phyloP scores from a whole-genome alignment of 2,888 invertebrate species.

The Heliconius ethilla region DNA sequence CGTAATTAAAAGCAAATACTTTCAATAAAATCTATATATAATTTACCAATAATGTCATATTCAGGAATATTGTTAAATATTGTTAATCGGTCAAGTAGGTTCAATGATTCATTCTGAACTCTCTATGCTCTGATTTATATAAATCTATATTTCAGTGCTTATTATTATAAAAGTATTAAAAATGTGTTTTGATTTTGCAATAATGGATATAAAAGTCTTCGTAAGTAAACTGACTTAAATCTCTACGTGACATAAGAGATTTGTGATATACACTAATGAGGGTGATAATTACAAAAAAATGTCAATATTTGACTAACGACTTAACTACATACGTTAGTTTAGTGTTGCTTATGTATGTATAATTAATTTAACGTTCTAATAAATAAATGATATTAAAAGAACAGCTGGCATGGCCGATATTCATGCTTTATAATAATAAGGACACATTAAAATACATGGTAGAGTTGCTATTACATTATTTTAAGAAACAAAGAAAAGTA shows the following conservation, averaged over 20 bases:
- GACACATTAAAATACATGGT: background rate
- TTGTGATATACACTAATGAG: conserved; percentile 1
- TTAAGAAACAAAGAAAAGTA: background rate
- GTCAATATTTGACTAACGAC: background rate
- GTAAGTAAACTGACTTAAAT: background rate
- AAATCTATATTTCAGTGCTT: no score
- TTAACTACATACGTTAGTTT: background rate
- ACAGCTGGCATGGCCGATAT: no score
- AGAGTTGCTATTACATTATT: background rate
- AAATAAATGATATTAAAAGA: background rate
- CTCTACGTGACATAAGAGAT: background rate
- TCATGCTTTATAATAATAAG: no score
- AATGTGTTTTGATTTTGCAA: no score
- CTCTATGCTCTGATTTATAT: no score
- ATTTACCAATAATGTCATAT: background rate
- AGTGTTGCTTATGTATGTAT: background rate
- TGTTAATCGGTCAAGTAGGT: conserved; percentile 1
- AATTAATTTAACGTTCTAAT: background rate
- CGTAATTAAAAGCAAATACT: no score
- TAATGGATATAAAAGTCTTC: background rate
- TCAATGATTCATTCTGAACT: background rate
- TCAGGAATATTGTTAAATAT: background rate
- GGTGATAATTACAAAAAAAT: background rate
- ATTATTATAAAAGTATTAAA: no score
- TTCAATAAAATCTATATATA: background rate